phyloP scores from a whole-genome alignment of 2,113 vertebrate species.

The Pycnonotus jocosus region DNA sequence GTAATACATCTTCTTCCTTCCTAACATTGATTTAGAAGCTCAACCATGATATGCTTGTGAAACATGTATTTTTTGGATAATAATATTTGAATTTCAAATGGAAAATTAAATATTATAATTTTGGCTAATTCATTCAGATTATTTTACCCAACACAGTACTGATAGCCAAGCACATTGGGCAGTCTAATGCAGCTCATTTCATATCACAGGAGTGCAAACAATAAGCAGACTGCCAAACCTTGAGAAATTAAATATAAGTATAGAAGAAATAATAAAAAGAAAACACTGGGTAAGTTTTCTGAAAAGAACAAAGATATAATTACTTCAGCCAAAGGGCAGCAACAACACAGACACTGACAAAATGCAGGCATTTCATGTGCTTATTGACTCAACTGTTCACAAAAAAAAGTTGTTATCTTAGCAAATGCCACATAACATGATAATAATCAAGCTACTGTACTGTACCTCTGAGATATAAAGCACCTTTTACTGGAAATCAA shows the following conservation, averaged over 20 bases:
- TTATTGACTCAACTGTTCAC: slow-evolving; percentile 9
- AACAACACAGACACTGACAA: background rate
- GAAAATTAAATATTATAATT: background rate
- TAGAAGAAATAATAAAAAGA: background rate
- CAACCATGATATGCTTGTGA: background rate
- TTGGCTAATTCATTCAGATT: background rate
- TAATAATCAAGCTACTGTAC: slow-evolving; percentile 17
- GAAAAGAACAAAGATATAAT: background rate
- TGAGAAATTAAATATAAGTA: background rate
- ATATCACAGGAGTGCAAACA: background rate
- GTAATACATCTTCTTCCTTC: background rate
- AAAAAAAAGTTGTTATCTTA: slow-evolving; percentile 8
- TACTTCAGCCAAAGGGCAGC: background rate
- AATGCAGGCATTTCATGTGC: background rate
- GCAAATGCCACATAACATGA: background rate
- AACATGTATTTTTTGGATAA: background rate
- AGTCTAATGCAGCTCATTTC: background rate
- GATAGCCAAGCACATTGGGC: background rate
- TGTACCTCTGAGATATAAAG: background rate
- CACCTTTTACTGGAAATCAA: slow-evolving; percentile 34
- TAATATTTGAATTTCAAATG: background rate
- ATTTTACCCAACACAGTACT: background rate
- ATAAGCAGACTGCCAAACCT: background rate
- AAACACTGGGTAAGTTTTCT: background rate
- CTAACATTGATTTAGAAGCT: background rate